Evolutionary conservation across 1,140 invertebrate species (phyloP), one percentile per base, ranked within the genome.

Genomic region (Neuroterus valhalla): DNA sequence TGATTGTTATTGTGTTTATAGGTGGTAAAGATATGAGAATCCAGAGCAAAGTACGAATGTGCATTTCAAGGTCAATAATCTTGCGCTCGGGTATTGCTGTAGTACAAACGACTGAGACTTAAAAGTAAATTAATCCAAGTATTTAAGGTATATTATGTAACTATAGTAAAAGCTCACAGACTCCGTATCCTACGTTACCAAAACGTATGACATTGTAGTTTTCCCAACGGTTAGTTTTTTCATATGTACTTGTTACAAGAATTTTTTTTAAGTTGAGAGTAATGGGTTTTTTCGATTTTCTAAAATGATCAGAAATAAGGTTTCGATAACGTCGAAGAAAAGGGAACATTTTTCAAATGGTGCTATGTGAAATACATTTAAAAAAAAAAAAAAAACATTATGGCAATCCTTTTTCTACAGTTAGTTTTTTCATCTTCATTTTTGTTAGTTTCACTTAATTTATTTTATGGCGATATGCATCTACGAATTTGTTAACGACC

Each of bases 81-180:
- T 38, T 62, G 21, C 55, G 31, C 55, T 38, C 55, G 55, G 23
- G 11, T 38, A 62, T 31, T 62, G 76, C 75, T 77, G 78, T 78
- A 81, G 81, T 82, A 82, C 81, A 82, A 82, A 82, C 79, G 68
- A 75, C 71, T 75, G 71, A 76, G 50, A 76, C 77, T 44, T 62
- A 62, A 62, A 38, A 38, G 8, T 62, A 62, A 72, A 77, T 75
- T 80, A 80, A 74, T 77, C 78, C 79, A 79, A 43, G 69, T 78
- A 78, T 71, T 67, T 78, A 73, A 78, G 68, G 26, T 15, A n/a
- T 46, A 50, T 17, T 48, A 48, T 70, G 45, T 31, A 69, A 21
- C 44, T 45, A 48, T 48, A 48, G 8, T 31, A 62, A 15, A 31
- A 23, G 5, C 3, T 31, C 26, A 38, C 26, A 62, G 31, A 62